Evolutionary conservation across 92 coral and sea anemone genomes (phyloP), one percentile per base, ranked within the genome.

Genomic region (Paragorgia papillata): DNA sequence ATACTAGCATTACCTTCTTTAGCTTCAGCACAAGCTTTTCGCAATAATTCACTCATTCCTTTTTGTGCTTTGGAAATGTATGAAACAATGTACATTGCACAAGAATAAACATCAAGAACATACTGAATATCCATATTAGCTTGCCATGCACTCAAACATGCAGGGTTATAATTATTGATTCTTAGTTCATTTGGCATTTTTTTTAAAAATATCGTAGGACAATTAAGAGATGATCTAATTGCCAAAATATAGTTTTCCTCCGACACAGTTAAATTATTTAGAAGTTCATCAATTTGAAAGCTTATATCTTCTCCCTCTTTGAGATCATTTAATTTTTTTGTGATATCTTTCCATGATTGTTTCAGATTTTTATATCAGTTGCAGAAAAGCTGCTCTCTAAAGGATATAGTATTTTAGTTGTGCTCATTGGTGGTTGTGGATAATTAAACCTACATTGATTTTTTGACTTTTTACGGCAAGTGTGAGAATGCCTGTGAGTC

Each of bases 11-110:
- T 84, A 26, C 88, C 77, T 68, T 84, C 81, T 70, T 68, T 61
- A 30, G 88, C 88, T 57, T 86, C 90, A 46, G 73, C 89, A 75
- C 89, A 84, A 19, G 90, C 84, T 35, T 54, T 40, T 49, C 75
- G 57, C 73, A 79, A 60, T 30, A 87, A 79, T 25, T 87, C 90
- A 87, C 88, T 83, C 85, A 87, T 87, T 20, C 85, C 88, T 87
- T 84, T 87, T 60, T 87, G 88, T 67, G 85, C 88, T 80, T 84
- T 87, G 37, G 90, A 87, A 20, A 87, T 84, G 63, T 86, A 83
- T 17, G 79, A 65, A 21, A 85, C 88, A 58, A 79, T 62, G 18
- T 73, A 81, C 58, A 83, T 51, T 28, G 90, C 89, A 86, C 90
- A 69, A 28, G 88, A 80, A 70, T 83, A 83, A 7, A 86, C 79